Conservation (phyloP, 2,797 vertebrate genomes). For the Oryzias sinensis region DNA sequence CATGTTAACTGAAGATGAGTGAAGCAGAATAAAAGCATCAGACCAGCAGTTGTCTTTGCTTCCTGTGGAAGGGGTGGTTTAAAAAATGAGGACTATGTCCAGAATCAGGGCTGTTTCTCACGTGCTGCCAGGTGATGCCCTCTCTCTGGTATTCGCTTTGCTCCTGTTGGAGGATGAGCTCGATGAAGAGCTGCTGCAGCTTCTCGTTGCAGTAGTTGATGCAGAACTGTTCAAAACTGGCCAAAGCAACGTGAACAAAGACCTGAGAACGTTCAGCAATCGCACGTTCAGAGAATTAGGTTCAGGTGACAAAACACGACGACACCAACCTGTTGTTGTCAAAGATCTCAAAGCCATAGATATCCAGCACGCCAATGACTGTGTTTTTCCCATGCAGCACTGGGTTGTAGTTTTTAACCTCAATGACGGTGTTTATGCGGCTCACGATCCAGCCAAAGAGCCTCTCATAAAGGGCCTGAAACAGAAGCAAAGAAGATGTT, state of each 20-base stretch:
- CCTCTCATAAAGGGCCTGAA: constrained; percentile 88
- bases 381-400: constrained; percentile 90
- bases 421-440: constrained; percentile 86
- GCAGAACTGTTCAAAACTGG: constrained; percentile 95
- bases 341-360: constrained; percentile 95
- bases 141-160: constrained; percentile 89
- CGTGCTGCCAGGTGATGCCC: constrained; percentile 87
- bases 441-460: constrained; percentile 90
- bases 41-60: too few relatives aligned
- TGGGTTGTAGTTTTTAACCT: constrained; percentile 82
- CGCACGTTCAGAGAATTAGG: neutral
- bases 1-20: too few relatives aligned
- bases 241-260: neutral
- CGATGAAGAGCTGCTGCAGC: constrained; percentile 98
- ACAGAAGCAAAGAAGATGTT: neutral
- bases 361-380: constrained; percentile 91
- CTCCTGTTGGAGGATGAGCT: constrained; percentile 90
- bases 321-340: constrained; percentile 83
- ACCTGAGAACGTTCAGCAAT: constrained; percentile 9
- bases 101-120: constrained; percentile 60
- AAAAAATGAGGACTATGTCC: too few relatives aligned
- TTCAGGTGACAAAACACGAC: neutral
- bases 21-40: too few relatives aligned
- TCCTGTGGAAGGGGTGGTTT: too few relatives aligned
- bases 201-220: constrained; percentile 99